phyloP scores from a whole-genome alignment of 1,140 invertebrate species.

The Pachyrhynchus sulphureomaculatus region DNA sequence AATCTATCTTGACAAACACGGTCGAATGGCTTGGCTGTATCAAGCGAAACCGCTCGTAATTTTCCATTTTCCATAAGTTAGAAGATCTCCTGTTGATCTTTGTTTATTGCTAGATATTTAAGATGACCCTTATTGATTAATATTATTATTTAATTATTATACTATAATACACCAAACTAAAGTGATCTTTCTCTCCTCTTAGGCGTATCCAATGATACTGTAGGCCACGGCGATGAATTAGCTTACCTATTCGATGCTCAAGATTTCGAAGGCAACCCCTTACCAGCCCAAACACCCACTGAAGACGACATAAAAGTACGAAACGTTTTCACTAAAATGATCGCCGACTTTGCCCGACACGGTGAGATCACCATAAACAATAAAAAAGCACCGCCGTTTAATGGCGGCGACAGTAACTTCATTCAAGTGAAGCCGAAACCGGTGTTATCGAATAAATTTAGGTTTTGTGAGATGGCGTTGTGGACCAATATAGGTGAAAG shows the following conservation, averaged over 20 bases:
- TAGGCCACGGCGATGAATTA: slow-evolving; percentile 67
- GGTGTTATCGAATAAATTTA: slow-evolving; percentile 55
- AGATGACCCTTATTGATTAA: too few relatives aligned
- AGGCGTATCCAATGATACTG: slow-evolving; percentile 45
- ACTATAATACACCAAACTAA: too few relatives aligned
- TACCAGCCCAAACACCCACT: slow-evolving; percentile 48
- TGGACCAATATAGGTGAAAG: slow-evolving; percentile 58
- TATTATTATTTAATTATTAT: too few relatives aligned
- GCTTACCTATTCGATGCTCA: slow-evolving; percentile 67
- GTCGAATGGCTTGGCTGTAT: too few relatives aligned
- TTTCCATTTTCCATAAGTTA: too few relatives aligned
- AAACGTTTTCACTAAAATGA: slow-evolving; percentile 62
- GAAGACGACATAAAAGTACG: slow-evolving; percentile 61
- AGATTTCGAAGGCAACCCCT: slow-evolving; percentile 58
- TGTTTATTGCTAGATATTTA: too few relatives aligned
- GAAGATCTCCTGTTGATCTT: too few relatives aligned
- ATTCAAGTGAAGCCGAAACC: slow-evolving; percentile 57
- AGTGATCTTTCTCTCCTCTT: not conserved
- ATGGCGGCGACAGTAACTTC: slow-evolving; percentile 54
- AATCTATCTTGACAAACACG: too few relatives aligned
- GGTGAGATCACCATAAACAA: slow-evolving; percentile 47
- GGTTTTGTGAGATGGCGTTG: slow-evolving; percentile 63
- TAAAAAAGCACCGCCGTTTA: slow-evolving; percentile 52
- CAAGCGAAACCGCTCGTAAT: too few relatives aligned
- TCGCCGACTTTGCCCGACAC: slow-evolving; percentile 64